phyloP scores from a whole-genome alignment of 2,888 invertebrate genomes.

The Limenitis camilla region DNA sequence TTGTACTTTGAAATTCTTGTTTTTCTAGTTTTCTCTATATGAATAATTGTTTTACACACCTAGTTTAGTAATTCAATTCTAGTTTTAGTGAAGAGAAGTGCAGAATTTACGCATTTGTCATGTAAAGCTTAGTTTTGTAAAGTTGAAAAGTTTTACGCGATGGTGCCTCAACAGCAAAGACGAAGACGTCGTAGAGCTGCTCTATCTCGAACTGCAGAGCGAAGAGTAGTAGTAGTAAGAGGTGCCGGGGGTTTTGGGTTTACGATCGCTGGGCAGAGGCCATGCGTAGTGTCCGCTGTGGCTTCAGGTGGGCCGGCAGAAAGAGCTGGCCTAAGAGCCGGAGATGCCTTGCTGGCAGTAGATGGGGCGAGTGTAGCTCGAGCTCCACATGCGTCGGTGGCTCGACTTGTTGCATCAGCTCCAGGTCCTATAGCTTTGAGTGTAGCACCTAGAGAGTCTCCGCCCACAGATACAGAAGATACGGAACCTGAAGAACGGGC shows the following conservation, averaged over 20 bases:
- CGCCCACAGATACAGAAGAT: constrained; percentile 65
- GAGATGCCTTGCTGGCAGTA: constrained; percentile 93
- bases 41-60: constrained; percentile 14
- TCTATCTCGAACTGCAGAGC: constrained; percentile 74
- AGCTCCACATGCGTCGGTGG: constrained; percentile 94
- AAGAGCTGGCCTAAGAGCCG: constrained; percentile 90
- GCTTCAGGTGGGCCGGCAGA: constrained; percentile 91
- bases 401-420: constrained; percentile 90
- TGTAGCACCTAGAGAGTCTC: constrained; percentile 78
- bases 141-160: constrained; percentile 34
- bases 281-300: constrained; percentile 95
- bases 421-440: constrained; percentile 87
- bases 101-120: background rate
- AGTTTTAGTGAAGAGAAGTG: constrained; percentile 6
- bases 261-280: constrained; percentile 96
- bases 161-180: constrained; percentile 68
- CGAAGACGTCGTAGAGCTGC: constrained; percentile 60
- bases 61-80: constrained; percentile 1
- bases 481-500: constrained; percentile 65
- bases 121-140: constrained; percentile 3
- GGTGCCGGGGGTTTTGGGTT: constrained; percentile 97
- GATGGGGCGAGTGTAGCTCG: constrained; percentile 94
- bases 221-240: constrained; percentile 88
- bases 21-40: constrained; percentile 54
- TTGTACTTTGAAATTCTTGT: constrained; percentile 46